Evolutionary conservation across 2,888 invertebrate species (phyloP).

Genomic region (Eucriotettix oculatus): DNA sequence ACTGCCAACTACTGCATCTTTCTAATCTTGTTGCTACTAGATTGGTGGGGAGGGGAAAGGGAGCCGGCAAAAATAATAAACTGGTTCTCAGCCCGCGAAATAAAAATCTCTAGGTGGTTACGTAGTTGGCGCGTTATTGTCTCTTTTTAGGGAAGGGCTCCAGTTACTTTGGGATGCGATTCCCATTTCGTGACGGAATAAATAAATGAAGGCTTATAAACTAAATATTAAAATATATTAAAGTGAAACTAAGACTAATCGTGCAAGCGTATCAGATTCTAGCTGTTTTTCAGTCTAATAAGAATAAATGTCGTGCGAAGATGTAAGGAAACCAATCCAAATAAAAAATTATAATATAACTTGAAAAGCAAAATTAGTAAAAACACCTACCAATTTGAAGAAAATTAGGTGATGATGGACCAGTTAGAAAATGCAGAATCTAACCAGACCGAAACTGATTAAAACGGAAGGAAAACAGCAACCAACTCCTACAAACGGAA

Average conservation of each 20-base stretch:
- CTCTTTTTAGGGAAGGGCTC: too few relatives aligned
- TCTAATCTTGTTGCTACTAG: too few relatives aligned
- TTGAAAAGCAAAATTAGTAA: constrained; percentile 1
- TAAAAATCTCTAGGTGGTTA: too few relatives aligned
- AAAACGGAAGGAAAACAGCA: constrained; percentile 26
- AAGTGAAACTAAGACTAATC: neutral
- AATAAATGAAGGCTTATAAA: neutral
- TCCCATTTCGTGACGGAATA: neutral
- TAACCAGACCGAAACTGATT: constrained; percentile 16
- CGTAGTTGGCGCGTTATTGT: too few relatives aligned
- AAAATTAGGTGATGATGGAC: constrained; percentile 13
- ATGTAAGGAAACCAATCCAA: neutral
- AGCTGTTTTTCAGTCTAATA: neutral
- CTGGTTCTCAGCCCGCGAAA: too few relatives aligned
- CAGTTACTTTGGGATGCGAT: too few relatives aligned
- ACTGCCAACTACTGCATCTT: too few relatives aligned
- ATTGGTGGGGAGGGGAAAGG: too few relatives aligned
- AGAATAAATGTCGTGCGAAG: neutral
- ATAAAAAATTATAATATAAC: neutral
- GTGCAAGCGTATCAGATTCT: neutral
- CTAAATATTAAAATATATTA: neutral
- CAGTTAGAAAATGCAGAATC: constrained; percentile 13
- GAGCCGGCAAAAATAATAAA: too few relatives aligned
- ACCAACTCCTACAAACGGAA: constrained; percentile 37
- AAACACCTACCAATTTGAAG: constrained; percentile 14